Percentiles rank a stretch among this genome's conserved stretches.
Evolutionary conservation across 2,888 invertebrate species (phyloP).

Genomic region (Diarsia rubi): DNA sequence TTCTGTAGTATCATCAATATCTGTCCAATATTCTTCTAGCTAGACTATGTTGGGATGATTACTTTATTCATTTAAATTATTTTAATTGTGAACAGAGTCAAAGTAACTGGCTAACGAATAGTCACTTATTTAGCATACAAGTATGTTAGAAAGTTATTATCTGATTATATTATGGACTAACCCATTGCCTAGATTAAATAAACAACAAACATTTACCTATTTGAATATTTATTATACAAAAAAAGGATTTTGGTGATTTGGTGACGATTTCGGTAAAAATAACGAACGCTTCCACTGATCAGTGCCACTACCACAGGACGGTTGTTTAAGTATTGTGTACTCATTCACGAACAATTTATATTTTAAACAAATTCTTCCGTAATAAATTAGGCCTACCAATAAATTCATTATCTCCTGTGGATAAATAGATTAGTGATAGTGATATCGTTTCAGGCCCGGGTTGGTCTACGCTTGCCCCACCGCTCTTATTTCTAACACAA

Average conservation of each 20-base stretch:
- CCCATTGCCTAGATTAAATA: background rate
- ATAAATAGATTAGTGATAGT: conserved; percentile 31
- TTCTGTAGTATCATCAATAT: background rate
- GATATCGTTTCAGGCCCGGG: conserved; percentile 4
- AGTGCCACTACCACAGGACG: background rate
- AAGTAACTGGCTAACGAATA: no score
- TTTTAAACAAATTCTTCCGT: background rate
- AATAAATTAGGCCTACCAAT: conserved; percentile 10
- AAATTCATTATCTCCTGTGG: conserved; percentile 16
- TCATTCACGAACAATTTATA: background rate
- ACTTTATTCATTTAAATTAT: conserved; percentile 12
- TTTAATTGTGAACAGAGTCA: background rate
- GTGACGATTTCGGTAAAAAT: no score
- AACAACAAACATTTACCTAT: background rate
- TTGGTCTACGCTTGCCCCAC: background rate
- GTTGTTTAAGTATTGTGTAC: conserved; percentile 6
- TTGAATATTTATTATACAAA: no score
- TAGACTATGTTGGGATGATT: background rate
- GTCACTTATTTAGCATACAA: background rate
- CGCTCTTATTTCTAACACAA: conserved; percentile 2
- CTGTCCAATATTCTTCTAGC: background rate
- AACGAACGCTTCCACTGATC: background rate
- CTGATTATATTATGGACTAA: background rate
- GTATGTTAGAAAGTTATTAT: background rate
- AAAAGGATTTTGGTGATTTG: no score